Base-by-base conservation (phyloP, 2,797 vertebrate genomes). In the Myripristis jacobus region DNA sequence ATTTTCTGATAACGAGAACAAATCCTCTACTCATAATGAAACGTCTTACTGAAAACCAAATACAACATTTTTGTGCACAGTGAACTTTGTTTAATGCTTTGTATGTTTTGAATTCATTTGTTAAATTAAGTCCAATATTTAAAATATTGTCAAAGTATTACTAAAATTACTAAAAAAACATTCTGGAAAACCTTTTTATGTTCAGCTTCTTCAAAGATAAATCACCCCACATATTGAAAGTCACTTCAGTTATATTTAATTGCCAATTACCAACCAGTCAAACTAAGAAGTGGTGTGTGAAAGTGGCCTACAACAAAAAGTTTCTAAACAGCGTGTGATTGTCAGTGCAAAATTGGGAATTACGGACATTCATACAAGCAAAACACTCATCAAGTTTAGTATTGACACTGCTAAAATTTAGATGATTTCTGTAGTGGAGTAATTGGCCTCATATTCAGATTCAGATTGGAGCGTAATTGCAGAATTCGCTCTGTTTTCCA, bases 401-500 rank as follows among this genome's bases (percentile, higher is more conserved):
- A 61, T 62, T 41, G 16, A 62, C 12, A 21, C 53, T 19, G 53
- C 59, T 52, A 41, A 9, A 48, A 64, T 66, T 29, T 52, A 43
- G 34, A 21, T 55, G 75, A 3, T 64, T 25, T 59, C 38, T 70
- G 5, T 8, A 15, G 64, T 4, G 2, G 46, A 22, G 56, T 82
- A 75, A 88, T 77, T 86, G 47, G 57, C 48, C 69, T n/a, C n/a
- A n/a, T n/a, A n/a, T n/a, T 66, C 36, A 55, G 18, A 41, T 65
- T 82, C 52, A 73, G 55, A 12, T 41, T 22, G 66, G 25, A 52
- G 9, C 53, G 8, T 77, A 79, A 77, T 64, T 69, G 65, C 59
- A 36, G 44, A 76, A 69, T 84, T 66, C 73, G 50, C 67, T 77
- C 54, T 52, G 59, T 59, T 74, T 75, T 74, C 59, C 21, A 27